Conservation (phyloP, 2,113 vertebrate genomes). For the Callaeas wilsoni region DNA sequence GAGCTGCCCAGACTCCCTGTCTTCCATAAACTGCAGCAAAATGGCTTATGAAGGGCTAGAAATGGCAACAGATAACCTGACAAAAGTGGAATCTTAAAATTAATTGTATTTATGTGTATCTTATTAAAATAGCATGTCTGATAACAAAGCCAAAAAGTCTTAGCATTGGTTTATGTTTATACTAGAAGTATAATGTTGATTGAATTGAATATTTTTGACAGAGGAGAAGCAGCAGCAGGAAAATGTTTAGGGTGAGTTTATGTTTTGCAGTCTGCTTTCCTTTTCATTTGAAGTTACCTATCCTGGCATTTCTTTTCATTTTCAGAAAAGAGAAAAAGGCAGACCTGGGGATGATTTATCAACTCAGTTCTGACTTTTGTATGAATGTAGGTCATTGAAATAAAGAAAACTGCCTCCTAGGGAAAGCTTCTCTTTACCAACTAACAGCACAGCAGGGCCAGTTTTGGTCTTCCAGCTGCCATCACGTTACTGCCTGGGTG, state of each 20-base stretch:
- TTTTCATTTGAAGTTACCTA: not conserved
- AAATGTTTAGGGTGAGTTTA: not conserved
- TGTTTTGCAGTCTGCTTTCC: not conserved
- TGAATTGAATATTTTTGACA: not conserved
- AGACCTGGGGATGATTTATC: not conserved
- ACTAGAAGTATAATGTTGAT: not conserved
- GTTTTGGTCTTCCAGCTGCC: not conserved
- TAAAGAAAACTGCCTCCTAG: not conserved
- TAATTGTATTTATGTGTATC: not conserved
- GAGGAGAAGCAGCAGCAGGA: not conserved
- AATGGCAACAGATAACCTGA: not conserved
- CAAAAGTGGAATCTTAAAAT: not conserved
- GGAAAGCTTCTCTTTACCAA: not conserved
- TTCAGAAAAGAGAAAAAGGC: not conserved
- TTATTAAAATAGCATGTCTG: not conserved
- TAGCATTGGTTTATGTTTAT: not conserved
- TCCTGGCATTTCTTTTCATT: not conserved
- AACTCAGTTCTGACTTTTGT: not conserved
- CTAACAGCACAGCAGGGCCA: not conserved
- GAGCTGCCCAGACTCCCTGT: not conserved
- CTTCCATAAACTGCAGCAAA: not conserved
- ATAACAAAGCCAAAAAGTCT: not conserved
- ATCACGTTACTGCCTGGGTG: not conserved
- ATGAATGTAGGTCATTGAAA: not conserved
- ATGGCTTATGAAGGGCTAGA: not conserved